Base-by-base conservation (phyloP, 2,888 invertebrate genomes). In the Charanyca ferruginea region DNA sequence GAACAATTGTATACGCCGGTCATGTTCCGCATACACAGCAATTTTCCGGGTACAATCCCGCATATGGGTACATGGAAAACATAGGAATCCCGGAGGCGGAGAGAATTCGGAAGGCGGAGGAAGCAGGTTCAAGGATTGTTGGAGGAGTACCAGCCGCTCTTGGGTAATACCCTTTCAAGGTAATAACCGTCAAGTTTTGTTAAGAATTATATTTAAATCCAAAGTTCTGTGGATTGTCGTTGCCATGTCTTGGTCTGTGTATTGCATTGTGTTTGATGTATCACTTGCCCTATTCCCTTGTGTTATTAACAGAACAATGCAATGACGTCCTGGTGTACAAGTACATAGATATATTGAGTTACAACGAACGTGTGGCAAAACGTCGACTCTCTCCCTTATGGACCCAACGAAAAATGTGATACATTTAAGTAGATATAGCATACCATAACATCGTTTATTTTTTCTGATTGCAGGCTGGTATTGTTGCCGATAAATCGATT, bases 141-240 rank as follows among this genome's bases (percentile, higher is more conserved):
- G 89, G 89, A 51, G 91, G 90, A 28, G 75, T 81, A 1, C 82
- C 88, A 0, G 85, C 90, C 5, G 71, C 49, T 6, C 55, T 78
- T 13, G 88, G 88, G 47, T 86, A 89, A 58, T 86, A 85, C 66
- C 90, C 89, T 6, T 88, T 80, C 58, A 82, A 89, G 85, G 90
- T 89, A n/a, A n/a, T n/a, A n/a, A n/a, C n/a, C n/a, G n/a, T n/a
- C n/a, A n/a, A n/a, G n/a, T n/a, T n/a, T n/a, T n/a, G n/a, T n/a
- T n/a, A n/a, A n/a, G n/a, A n/a, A n/a, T 78, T 32, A 55, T 61
- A 23, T 47, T 47, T 6, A 22, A 13, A 25, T 48, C 16, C 53
- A 9, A 28, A 57, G 32, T 32, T 32, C 52, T 48, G 8, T 45
- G 3, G 32, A 45, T 47, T 54, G n/a, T 63, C 13, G 23, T 41